phyloP scores from a whole-genome alignment of 2,113 vertebrate genomes.

The Syngnathoides biaculeatus region DNA sequence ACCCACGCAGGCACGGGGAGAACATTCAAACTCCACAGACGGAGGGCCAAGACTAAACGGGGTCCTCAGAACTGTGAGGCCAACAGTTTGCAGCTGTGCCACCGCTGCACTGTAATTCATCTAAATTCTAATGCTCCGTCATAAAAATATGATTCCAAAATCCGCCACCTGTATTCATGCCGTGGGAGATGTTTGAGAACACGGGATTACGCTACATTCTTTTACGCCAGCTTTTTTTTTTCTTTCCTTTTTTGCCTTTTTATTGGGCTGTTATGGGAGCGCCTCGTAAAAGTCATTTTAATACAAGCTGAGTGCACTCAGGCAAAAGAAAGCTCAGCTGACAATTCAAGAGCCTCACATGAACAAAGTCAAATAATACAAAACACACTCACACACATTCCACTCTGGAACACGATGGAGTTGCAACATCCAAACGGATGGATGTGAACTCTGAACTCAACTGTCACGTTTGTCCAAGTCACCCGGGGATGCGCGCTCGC shows the following conservation, averaged over 20 bases:
- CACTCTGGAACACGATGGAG: not conserved
- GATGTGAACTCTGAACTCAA: not conserved
- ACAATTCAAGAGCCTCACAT: constrained; percentile 21
- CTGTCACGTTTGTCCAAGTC: not conserved
- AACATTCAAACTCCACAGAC: too few species aligned
- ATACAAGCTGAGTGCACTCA: constrained; percentile 33
- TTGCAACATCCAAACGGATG: not conserved
- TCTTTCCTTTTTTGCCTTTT: too few species aligned
- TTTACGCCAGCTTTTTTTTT: constrained; percentile 16
- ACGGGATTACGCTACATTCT: constrained; percentile 4
- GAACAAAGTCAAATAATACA: constrained; percentile 7
- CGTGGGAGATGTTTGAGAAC: not conserved
- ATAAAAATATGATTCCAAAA: not conserved
- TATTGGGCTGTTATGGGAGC: constrained; percentile 28
- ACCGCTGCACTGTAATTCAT: too few species aligned
- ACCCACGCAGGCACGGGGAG: too few species aligned
- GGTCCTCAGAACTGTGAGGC: too few species aligned
- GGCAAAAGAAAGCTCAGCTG: constrained; percentile 16
- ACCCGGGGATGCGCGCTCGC: not conserved
- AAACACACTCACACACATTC: not conserved
- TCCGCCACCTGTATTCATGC: not conserved
- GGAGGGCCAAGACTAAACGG: too few species aligned
- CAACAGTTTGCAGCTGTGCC: too few species aligned
- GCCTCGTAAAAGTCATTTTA: constrained; percentile 41
- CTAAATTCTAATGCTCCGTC: not conserved